phyloP scores from a whole-genome alignment of 1,140 invertebrate genomes.

The Drosophila ironensis region DNA sequence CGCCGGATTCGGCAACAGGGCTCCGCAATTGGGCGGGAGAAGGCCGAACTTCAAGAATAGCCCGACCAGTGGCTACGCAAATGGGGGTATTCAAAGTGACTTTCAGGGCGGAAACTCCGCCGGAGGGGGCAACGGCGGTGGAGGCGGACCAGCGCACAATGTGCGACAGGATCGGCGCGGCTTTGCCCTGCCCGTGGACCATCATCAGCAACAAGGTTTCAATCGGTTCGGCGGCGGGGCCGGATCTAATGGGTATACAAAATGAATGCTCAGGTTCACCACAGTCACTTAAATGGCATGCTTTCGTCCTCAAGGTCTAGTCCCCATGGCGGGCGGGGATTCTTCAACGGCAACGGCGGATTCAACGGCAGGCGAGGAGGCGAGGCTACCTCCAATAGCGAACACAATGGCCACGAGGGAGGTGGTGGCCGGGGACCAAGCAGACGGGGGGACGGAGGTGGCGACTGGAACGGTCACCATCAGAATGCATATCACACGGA shows the following conservation, averaged over 20 bases:
- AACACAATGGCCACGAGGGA: slow-evolving; percentile 52
- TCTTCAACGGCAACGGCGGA: slow-evolving; percentile 75
- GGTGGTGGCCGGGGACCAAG: slow-evolving; percentile 13
- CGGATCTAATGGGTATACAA: slow-evolving; percentile 36
- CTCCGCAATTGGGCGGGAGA: slow-evolving; percentile 11
- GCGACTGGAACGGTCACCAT: slow-evolving; percentile 52
- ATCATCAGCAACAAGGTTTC: slow-evolving; percentile 44
- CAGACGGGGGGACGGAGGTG: slow-evolving; percentile 47
- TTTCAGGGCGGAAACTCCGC: slow-evolving; percentile 29
- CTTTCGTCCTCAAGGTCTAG: slow-evolving; percentile 10
- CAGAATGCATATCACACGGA: slow-evolving; percentile 80
- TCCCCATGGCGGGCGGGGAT: slow-evolving; percentile 73
- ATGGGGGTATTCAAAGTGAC: slow-evolving; percentile 42
- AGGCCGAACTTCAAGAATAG: slow-evolving; percentile 38
- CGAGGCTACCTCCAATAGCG: slow-evolving; percentile 68
- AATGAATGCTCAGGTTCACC: too few species aligned
- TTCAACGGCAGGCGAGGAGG: slow-evolving; percentile 38
- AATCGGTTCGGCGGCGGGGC: slow-evolving; percentile 52
- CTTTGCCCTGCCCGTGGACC: slow-evolving; percentile 64
- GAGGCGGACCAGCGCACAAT: slow-evolving; percentile 3
- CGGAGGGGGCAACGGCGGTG: slow-evolving; percentile 9
- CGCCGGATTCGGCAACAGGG: slow-evolving; percentile 11
- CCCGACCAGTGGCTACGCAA: slow-evolving; percentile 33
- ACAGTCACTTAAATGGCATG: not conserved
- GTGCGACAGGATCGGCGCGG: slow-evolving; percentile 66